Conservation (phyloP, 2,888 invertebrate species). For the Euplexia lucipara region DNA sequence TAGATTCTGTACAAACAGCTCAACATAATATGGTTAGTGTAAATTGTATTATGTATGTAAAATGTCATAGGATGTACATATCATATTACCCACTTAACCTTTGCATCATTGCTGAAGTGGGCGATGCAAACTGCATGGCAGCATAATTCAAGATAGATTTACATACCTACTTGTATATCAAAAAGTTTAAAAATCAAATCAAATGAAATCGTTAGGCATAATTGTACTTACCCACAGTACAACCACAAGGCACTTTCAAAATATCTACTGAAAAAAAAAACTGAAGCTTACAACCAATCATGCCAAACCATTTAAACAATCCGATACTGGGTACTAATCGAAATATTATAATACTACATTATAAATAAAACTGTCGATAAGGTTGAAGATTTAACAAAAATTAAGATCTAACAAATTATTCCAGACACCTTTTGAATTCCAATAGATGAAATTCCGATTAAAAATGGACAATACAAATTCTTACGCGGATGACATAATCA, state of each 20-base stretch:
- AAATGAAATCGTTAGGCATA: too few species aligned
- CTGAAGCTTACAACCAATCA: too few species aligned
- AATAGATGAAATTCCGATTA: conserved; percentile 4
- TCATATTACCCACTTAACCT: conserved; percentile 18
- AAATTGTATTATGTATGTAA: conserved; percentile 9
- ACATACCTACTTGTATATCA: too few species aligned
- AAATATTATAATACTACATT: not conserved
- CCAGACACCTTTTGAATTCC: conserved; percentile 17
- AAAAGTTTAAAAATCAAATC: too few species aligned
- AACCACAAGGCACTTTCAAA: too few species aligned
- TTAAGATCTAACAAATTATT: not conserved
- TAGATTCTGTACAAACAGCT: not conserved
- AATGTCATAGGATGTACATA: conserved; percentile 2
- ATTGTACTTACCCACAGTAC: too few species aligned
- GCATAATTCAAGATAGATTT: not conserved
- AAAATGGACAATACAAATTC: conserved; percentile 33
- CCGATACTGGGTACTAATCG: too few species aligned
- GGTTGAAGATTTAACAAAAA: not conserved
- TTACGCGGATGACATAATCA: conserved; percentile 51
- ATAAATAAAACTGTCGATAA: not conserved
- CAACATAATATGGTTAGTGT: conserved; percentile 2
- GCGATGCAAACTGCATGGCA: conserved; percentile 1
- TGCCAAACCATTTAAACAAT: too few species aligned
- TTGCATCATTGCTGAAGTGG: not conserved
- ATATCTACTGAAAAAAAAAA: too few species aligned